Percentiles rank a stretch among this genome's conserved stretches.
Evolutionary conservation across 2,797 vertebrate genomes (phyloP).

Genomic region (Graptemys geographica): DNA sequence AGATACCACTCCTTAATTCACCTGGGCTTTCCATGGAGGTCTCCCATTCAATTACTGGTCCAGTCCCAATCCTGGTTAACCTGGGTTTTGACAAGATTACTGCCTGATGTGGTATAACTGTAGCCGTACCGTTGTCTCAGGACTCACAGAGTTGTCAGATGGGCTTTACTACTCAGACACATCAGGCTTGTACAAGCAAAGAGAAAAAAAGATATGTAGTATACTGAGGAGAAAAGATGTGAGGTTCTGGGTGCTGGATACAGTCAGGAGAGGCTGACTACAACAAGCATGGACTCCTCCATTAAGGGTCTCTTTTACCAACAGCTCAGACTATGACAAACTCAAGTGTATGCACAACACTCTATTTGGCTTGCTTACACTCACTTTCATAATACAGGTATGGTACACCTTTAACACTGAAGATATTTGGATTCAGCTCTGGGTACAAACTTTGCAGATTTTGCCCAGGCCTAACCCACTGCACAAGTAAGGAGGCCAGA

Average conservation of each 20-base stretch:
- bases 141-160: slow-evolving; percentile 18
- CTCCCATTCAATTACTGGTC: neutral
- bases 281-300: neutral
- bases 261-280: neutral
- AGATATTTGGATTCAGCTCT: neutral
- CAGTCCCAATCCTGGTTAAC: neutral
- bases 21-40: neutral
- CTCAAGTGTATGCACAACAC: slow-evolving; percentile 22
- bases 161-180: neutral
- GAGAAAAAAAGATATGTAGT: neutral
- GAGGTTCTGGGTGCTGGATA: neutral
- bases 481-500: neutral
- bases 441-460: neutral
- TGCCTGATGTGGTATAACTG: neutral
- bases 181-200: neutral
- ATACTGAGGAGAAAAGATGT: neutral
- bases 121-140: neutral
- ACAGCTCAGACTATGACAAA: slow-evolving; percentile 32
- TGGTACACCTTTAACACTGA: neutral
- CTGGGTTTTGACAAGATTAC: neutral
- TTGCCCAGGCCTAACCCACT: neutral
- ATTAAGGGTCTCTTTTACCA: slow-evolving; percentile 4
- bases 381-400: neutral
- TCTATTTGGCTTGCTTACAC: neutral
- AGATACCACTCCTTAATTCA: neutral